A percentile compares a stretch with the other conserved stretches of the same genome.
Conservation (phyloP, 2,888 invertebrate genomes). For the Ophraella communa region DNA sequence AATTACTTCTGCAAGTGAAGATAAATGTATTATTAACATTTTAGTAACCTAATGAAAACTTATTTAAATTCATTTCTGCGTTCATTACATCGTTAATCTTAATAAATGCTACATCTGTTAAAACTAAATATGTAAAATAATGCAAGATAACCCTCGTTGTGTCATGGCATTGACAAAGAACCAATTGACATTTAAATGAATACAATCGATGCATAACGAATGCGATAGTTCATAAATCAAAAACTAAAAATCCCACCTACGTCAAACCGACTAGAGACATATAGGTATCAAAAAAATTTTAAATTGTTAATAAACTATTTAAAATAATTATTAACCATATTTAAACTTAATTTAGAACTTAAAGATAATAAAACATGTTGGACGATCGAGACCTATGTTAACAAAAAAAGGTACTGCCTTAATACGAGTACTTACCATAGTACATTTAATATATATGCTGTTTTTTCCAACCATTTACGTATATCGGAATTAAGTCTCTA, state of each 20-base stretch:
- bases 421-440: too few relatives aligned
- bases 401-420: too few relatives aligned
- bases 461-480: too few relatives aligned
- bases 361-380: too few relatives aligned
- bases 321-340: too few relatives aligned
- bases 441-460: too few relatives aligned
- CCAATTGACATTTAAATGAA: conserved; percentile 24
- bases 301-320: neutral
- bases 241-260: conserved; percentile 4
- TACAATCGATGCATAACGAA: conserved; percentile 14
- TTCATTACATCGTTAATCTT: neutral
- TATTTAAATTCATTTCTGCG: neutral
- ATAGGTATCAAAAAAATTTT: too few relatives aligned
- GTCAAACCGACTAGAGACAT: neutral
- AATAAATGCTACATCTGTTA: neutral
- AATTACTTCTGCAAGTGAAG: too few relatives aligned
- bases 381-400: too few relatives aligned
- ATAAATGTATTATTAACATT: neutral
- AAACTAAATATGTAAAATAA: conserved; percentile 8
- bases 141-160: conserved; percentile 1
- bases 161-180: conserved; percentile 14
- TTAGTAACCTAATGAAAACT: neutral
- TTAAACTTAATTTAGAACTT: too few relatives aligned
- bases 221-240: conserved; percentile 3
- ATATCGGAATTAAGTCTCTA: too few relatives aligned